These are phyloP conservation scores for Metacarcinus magister DNA, from an alignment of 2,888 invertebrate genomes.

Conservation along the genomic window DNA sequence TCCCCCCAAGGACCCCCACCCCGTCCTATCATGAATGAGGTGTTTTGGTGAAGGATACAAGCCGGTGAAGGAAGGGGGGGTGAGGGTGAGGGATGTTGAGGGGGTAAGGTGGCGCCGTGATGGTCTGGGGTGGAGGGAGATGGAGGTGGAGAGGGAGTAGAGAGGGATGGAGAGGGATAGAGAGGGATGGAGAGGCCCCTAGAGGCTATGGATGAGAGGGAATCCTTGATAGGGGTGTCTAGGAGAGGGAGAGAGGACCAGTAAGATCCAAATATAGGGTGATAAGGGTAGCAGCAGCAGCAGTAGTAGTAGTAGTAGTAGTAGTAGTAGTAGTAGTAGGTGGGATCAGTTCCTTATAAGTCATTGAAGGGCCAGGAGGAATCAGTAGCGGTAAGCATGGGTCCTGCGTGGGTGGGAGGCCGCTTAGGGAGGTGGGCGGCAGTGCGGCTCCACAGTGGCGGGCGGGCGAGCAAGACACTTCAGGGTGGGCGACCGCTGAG, in stretches of 20 bases:
- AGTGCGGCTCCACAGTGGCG: conserved; percentile 31
- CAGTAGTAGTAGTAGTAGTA: no score
- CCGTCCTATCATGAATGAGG: conserved; percentile 3
- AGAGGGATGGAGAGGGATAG: neutral
- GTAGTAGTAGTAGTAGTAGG: neutral
- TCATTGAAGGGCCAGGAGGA: neutral
- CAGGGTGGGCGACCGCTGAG: conserved; percentile 40
- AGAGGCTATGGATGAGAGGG: neutral
- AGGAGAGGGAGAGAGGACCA: neutral
- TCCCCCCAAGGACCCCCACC: neutral
- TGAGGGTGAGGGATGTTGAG: neutral
- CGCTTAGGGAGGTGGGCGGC: conserved; percentile 17
- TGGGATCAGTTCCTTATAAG: conserved; percentile 29
- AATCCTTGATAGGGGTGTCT: neutral
- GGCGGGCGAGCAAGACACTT: conserved; percentile 58
- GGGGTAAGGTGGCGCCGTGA: neutral
- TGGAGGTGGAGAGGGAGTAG: neutral
- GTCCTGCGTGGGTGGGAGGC: conserved; percentile 41
- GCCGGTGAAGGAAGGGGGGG: neutral
- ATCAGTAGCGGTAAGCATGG: conserved; percentile 3
- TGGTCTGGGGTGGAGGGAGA: neutral
- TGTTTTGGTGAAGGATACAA: neutral
- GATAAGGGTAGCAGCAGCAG: no score
- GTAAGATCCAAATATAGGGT: conserved; percentile 39
- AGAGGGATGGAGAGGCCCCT: conserved; percentile 19